phyloP scores from a whole-genome alignment of 2,113 vertebrate genomes.

The Aegithalos caudatus region DNA sequence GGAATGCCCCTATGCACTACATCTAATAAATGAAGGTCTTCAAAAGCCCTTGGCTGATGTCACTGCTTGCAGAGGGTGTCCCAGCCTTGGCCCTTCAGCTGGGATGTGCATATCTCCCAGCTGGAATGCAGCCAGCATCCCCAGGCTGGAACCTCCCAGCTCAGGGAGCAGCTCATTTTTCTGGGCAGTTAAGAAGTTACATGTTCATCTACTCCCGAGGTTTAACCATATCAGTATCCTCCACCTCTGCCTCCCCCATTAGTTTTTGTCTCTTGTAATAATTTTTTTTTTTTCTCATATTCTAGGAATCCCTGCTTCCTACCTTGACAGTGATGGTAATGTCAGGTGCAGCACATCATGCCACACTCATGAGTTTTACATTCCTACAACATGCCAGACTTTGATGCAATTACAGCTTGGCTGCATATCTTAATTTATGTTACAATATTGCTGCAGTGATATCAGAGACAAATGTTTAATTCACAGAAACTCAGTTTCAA shows the following conservation, averaged over 20 bases:
- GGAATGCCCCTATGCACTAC: not conserved
- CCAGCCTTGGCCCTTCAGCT: not conserved
- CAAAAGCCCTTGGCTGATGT: not conserved
- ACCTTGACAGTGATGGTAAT: not conserved
- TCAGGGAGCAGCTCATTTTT: not conserved
- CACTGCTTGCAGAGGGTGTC: not conserved
- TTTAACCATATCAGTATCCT: not conserved
- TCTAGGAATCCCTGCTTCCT: not conserved
- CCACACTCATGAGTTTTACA: slow-evolving; percentile 35
- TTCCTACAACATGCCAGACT: slow-evolving; percentile 16
- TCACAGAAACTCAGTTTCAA: slow-evolving; percentile 37
- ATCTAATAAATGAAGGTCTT: not conserved
- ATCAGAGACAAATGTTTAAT: slow-evolving; percentile 58
- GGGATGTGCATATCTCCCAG: not conserved
- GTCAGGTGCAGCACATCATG: not conserved
- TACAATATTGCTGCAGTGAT: slow-evolving; percentile 34
- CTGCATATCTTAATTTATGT: slow-evolving; percentile 52
- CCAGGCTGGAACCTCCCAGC: not conserved
- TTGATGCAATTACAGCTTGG: slow-evolving; percentile 48
- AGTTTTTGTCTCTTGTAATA: not conserved
- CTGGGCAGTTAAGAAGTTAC: not conserved
- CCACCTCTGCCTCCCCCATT: not conserved
- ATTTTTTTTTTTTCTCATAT: not conserved
- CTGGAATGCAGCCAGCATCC: not conserved
- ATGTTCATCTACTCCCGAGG: not conserved